Conservation (phyloP, 2,113 vertebrate genomes). For the Morone saxatilis region DNA sequence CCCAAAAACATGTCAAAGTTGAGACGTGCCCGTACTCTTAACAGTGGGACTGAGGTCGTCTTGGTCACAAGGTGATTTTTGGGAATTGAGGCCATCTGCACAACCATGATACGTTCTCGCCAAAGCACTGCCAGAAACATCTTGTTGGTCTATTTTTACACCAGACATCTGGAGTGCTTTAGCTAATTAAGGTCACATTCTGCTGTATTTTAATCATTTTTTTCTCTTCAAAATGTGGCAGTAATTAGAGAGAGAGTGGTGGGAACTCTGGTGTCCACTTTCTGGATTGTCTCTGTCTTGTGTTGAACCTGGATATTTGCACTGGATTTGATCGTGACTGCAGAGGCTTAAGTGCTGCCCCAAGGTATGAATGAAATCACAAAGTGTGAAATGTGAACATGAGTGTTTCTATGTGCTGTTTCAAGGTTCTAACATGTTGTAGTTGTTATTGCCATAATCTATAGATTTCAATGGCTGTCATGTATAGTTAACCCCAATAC, state of each 20-base stretch:
- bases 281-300: background rate
- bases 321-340: background rate
- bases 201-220: background rate
- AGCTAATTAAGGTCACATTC: background rate
- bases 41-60: background rate
- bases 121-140: background rate
- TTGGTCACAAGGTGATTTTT: background rate
- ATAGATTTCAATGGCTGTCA: background rate
- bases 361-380: background rate
- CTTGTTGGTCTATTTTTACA: slow-evolving; percentile 20
- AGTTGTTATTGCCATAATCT: background rate
- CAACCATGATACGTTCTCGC: background rate
- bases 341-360: background rate
- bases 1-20: background rate
- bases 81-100: background rate
- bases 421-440: background rate
- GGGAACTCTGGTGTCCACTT: background rate
- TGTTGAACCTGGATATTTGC: background rate
- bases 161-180: background rate
- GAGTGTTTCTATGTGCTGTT: background rate
- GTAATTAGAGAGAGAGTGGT: background rate
- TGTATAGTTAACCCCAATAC: background rate
- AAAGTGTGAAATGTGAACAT: background rate
- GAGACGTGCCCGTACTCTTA: background rate
- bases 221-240: background rate